phyloP scores from a whole-genome alignment of 2,888 invertebrate genomes.

The Perithous albicinctus region DNA sequence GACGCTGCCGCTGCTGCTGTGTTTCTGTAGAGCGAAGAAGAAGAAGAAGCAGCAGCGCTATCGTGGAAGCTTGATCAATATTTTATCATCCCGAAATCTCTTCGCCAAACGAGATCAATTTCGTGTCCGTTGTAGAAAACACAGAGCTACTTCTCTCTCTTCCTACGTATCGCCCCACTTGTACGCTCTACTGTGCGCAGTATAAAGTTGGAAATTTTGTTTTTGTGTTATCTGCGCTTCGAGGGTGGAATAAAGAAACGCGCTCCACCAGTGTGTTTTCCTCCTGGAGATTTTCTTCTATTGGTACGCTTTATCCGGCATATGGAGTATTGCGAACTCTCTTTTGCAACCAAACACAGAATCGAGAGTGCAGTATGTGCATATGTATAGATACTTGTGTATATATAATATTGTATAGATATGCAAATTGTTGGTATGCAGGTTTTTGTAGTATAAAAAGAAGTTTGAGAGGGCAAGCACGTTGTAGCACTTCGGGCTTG shows the following conservation, averaged over 20 bases:
- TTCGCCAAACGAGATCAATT: constrained; percentile 61
- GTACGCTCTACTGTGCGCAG: background rate
- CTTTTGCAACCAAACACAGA: constrained; percentile 36
- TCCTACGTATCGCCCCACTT: constrained; percentile 17
- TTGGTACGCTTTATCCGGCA: constrained; percentile 44
- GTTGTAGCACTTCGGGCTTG: constrained; percentile 43
- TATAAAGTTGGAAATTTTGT: constrained; percentile 60
- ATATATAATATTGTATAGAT: constrained; percentile 19
- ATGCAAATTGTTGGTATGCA: background rate
- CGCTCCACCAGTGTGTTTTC: constrained; percentile 6
- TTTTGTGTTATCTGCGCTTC: constrained; percentile 58
- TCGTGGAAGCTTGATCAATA: constrained; percentile 46
- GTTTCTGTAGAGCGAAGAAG: background rate
- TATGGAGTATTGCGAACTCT: constrained; percentile 49
- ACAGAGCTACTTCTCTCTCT: background rate
- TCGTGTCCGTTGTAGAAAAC: background rate
- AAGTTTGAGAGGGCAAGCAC: constrained; percentile 35
- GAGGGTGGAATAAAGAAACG: constrained; percentile 58
- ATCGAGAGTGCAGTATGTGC: constrained; percentile 1
- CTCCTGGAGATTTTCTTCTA: constrained; percentile 21
- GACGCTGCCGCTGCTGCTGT: background rate
- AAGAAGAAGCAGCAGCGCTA: background rate
- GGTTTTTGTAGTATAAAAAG: background rate
- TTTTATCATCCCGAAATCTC: constrained; percentile 54
- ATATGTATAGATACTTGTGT: constrained; percentile 21